Evolutionary conservation across 37 sponge, comb jelly and placozoan species (phyloP), one percentile per base, ranked within the genome.

Genomic region (Bolinopsis microptera): DNA sequence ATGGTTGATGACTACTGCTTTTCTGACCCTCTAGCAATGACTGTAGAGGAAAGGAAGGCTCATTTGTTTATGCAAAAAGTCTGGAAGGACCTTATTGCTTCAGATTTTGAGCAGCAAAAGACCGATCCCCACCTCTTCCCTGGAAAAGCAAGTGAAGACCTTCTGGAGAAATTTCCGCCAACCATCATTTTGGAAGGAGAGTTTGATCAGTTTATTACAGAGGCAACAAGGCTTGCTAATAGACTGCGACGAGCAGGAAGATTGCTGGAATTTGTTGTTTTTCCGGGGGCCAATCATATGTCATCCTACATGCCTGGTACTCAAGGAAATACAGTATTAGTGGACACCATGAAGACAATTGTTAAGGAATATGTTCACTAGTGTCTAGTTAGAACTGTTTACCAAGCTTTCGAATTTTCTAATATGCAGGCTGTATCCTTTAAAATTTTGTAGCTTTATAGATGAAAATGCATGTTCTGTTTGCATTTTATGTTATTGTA

Each of bases 1-100:
- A 70, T 22, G 16, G 74, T 70, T 26, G 74, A 70, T 70, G 74
- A 70, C 18, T 70, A 70, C 74, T 70, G 74, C 74, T 70, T 70
- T 22, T 70, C 74, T 70, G 25, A 70, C 18, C 74, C 74, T 8
- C 74, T 70, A 26, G n/a, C 18, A 2, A 70, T 70, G 74, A 70
- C n/a, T 70, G 18, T 2, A 70, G 74, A 70, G 30, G 74, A 70
- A n/a, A 70, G 74, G 74, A 26, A 8, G 74, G 25, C 25, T n/a
- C 74, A 70, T 22, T n/a, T n/a, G 74, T 3, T n/a, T 3, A 70
- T 70, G 74, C 16, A n/a, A 22, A 70, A 70, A n/a, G 30, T 70
- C 3, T 70, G 74, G 74, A 70, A n/a, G 30, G 74, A 70, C 30
- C n/a, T 70, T n/a, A 70, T 70, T 70, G n/a, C 74, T 22, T 3